Conservation (phyloP, 2,888 invertebrate species). For the Macrophya annulata region DNA sequence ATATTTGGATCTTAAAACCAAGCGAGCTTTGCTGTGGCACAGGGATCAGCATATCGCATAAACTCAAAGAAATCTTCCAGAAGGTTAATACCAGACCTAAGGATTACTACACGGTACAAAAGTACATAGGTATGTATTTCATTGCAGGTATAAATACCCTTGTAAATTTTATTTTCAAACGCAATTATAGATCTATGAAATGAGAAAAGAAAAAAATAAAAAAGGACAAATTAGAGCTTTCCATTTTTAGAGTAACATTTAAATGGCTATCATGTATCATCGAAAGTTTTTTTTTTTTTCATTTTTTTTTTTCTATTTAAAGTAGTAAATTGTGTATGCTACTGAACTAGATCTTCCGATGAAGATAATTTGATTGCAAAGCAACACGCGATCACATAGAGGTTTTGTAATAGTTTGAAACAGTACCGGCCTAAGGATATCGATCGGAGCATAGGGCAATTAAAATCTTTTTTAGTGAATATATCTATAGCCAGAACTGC, state of each 20-base stretch:
- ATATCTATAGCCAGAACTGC: not conserved
- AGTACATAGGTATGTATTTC: slow-evolving; percentile 92
- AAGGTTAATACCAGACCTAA: slow-evolving; percentile 82
- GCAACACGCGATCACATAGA: not conserved
- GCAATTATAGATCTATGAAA: not conserved
- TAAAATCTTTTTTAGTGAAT: not conserved
- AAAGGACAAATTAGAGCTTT: not conserved
- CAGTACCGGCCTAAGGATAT: slow-evolving; percentile 11
- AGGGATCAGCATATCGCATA: slow-evolving; percentile 91
- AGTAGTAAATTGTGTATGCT: not conserved
- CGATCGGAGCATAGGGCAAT: not conserved
- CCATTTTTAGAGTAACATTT: not conserved
- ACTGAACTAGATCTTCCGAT: slow-evolving; percentile 5
- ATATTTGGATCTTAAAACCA: slow-evolving; percentile 96
- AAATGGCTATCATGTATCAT: not conserved
- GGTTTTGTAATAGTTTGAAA: not conserved
- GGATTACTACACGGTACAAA: slow-evolving; percentile 90
- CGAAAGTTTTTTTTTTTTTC: not conserved
- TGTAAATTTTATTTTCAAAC: not conserved
- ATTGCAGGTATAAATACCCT: not conserved
- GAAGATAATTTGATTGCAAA: slow-evolving; percentile 11
- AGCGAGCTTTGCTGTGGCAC: slow-evolving; percentile 90
- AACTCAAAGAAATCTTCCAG: slow-evolving; percentile 87
- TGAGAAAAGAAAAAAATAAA: not conserved
- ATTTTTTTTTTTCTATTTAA: not conserved